Conservation (phyloP, 1,140 invertebrate species). For the Rhopalosiphum padi region DNA sequence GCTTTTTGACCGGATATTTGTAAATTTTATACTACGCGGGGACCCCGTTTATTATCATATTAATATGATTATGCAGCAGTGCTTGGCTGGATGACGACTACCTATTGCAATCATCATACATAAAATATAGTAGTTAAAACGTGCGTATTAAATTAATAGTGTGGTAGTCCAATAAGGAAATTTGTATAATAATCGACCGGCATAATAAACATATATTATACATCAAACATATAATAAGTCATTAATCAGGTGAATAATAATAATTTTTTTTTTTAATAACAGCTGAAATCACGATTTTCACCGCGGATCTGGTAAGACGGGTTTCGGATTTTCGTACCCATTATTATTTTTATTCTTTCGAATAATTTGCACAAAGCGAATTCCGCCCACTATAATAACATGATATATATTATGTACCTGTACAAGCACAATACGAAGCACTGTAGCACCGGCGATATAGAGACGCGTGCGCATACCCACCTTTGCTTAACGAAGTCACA, state of each 20-base stretch:
- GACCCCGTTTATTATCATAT: neutral
- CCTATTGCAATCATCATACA: neutral
- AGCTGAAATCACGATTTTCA: slow-evolving; percentile 11
- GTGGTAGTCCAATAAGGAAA: neutral
- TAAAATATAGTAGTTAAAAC: neutral
- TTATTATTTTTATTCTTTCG: neutral
- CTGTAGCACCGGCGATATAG: neutral
- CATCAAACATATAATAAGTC: neutral
- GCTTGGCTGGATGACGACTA: neutral
- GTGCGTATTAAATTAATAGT: neutral
- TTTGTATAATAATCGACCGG: neutral
- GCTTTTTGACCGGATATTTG: neutral
- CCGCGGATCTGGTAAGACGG: slow-evolving; percentile 26
- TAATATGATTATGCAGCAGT: neutral
- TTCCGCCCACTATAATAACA: slow-evolving; percentile 21
- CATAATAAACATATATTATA: neutral
- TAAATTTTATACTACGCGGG: neutral
- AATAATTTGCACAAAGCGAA: slow-evolving; percentile 18
- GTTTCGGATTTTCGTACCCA: slow-evolving; percentile 17
- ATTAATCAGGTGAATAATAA: slow-evolving; percentile 22
- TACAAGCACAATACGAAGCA: no score
- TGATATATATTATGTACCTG: neutral
- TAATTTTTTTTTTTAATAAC: neutral
- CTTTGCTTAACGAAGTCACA: neutral
- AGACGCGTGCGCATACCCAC: neutral